These are phyloP conservation scores for Sebastes elongatus DNA, from an alignment of 2,797 vertebrate species.

Conservation along the genomic window DNA sequence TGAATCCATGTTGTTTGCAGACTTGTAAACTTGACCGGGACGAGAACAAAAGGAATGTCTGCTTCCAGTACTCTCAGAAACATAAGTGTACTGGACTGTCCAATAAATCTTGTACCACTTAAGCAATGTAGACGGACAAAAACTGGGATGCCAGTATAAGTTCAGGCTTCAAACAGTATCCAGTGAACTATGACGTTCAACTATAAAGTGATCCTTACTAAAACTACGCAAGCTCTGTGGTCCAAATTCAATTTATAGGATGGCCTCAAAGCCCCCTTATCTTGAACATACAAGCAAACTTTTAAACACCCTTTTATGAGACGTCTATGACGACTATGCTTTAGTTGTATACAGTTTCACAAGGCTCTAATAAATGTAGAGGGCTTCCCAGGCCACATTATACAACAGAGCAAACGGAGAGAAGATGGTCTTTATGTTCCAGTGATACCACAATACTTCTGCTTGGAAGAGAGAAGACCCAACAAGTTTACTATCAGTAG, in stretches of 20 bases:
- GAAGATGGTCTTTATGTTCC: background rate
- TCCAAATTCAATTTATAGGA: background rate
- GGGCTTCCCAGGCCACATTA: background rate
- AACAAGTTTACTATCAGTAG: background rate
- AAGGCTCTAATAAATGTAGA: slow-evolving; percentile 7
- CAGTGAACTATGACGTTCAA: slow-evolving; percentile 20
- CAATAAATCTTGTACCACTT: slow-evolving; percentile 42
- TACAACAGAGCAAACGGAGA: slow-evolving; percentile 1
- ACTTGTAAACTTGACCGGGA: background rate
- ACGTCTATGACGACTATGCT: background rate
- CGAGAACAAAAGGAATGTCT: slow-evolving; percentile 30
- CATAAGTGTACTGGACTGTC: slow-evolving; percentile 23
- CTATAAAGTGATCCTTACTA: slow-evolving; percentile 24
- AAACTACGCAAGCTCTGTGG: slow-evolving; percentile 1
- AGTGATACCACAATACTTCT: background rate
- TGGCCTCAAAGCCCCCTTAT: slow-evolving; percentile 15
- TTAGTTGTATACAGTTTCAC: slow-evolving; percentile 28
- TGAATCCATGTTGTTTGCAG: slow-evolving; percentile 13
- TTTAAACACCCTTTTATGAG: slow-evolving; percentile 25
- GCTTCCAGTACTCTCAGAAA: slow-evolving; percentile 15
- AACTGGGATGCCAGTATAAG: background rate
- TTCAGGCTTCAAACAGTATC: slow-evolving; percentile 16
- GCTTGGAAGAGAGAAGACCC: background rate
- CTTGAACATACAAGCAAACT: background rate
- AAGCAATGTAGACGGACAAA: slow-evolving; percentile 32